A percentile compares a stretch with the other conserved stretches of the same genome.
phyloP scores from a whole-genome alignment of 2,113 vertebrate genomes.

The Gila orcuttii region DNA sequence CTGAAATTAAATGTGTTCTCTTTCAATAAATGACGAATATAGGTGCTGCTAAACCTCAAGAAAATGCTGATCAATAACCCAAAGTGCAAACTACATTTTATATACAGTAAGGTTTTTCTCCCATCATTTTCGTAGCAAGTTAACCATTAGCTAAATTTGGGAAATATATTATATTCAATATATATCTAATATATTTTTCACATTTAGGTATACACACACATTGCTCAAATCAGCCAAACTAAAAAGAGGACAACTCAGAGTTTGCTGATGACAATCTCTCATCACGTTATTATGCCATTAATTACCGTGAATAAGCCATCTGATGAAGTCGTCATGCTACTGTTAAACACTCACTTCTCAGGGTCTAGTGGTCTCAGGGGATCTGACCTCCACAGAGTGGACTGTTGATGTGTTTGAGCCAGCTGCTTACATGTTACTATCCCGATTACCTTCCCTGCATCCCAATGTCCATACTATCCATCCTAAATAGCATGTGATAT shows the following conservation, averaged over 20 bases:
- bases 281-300: conserved; percentile 27
- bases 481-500: no score
- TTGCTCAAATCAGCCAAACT: background rate
- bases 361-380: conserved; percentile 41
- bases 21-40: background rate
- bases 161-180: no score
- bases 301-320: conserved; percentile 29
- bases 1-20: background rate
- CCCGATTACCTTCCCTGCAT: no score
- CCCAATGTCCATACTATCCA: no score
- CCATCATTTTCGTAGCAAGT: no score
- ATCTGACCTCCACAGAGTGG: conserved; percentile 31
- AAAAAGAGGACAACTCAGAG: background rate
- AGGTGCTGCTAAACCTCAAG: background rate
- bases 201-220: no score
- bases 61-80: background rate
- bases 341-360: conserved; percentile 43
- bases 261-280: conserved; percentile 32
- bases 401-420: conserved; percentile 36
- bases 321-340: conserved; percentile 33
- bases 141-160: no score
- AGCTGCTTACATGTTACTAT: conserved; percentile 26
- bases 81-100: no score
- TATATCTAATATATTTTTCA: no score
- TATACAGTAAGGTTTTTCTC: no score